Base-by-base conservation (phyloP, 2,888 invertebrate species). In the Papilio elwesi region DNA sequence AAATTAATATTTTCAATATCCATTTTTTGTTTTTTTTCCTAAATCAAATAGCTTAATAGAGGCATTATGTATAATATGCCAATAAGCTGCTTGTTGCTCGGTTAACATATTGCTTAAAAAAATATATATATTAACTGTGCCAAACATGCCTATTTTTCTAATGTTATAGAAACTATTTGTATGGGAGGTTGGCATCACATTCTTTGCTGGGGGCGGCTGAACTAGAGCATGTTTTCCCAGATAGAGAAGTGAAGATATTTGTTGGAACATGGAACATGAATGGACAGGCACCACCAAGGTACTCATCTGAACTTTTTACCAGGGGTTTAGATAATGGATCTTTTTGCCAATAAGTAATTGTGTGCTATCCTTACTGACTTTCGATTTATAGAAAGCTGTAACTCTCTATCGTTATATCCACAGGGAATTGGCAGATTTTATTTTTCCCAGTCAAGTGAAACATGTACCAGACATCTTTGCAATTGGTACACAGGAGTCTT, bases 221-320 rank as follows among this genome's bases (percentile, higher is more conserved):
- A 85, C 92, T 99, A 72, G 97, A 97, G 80, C 96, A 97, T 86
- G 96, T 97, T 62, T 95, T 99, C 81, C 98, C 98, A 1, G 96
- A 96, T 81, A 95, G 97, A 79, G 97, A 97, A 89, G 95, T 98
- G 0, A 96, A 96, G 77, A 96, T 99, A 80, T 98, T 98, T 94
- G 96, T 98, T 71, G 98, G 98, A 8, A 97, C 98, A 38, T 99
- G 99, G 98, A 99, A 99, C 87, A 98, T 99, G 98, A 98, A 98
- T 89, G 98, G 98, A 49, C 97, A 98, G 84, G 94, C 95, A 78
- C 96, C 97, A 62, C 97, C 97, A 63, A 96, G 96, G 97, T 98
- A 94, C 92, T 75, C 76, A 51, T 51, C 59, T 43, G 4, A 15
- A 59, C 13, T 26, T 38, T 9, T 57, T 26, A 0, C 11, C 26